Evolutionary conservation across 2,888 invertebrate genomes (phyloP).

Genomic region (Leptinotarsa peninsularis): DNA sequence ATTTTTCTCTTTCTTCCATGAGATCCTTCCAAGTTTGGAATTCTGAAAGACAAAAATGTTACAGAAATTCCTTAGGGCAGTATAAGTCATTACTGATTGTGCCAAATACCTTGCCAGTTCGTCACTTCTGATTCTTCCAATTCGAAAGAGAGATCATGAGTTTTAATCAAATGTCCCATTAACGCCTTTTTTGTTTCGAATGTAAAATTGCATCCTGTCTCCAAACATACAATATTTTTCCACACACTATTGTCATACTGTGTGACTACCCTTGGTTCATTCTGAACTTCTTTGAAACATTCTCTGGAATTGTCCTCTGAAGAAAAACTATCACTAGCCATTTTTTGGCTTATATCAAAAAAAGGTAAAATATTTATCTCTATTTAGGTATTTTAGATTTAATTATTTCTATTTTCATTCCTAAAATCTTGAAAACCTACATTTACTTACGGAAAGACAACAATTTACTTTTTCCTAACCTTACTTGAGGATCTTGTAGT

Average conservation of each 20-base stretch:
- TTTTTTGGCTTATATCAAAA: not conserved
- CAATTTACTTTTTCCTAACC: not conserved
- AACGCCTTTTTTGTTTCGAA: not conserved
- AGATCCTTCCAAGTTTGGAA: constrained; percentile 11
- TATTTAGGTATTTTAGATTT: not conserved
- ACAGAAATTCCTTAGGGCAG: not conserved
- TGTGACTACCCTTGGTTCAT: not conserved
- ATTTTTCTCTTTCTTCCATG: constrained; percentile 6
- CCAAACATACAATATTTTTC: constrained; percentile 13
- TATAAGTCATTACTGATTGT: not conserved
- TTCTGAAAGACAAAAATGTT: not conserved
- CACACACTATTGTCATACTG: constrained; percentile 14
- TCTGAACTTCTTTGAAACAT: constrained; percentile 13
- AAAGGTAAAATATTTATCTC: not conserved
- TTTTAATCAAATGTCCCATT: constrained; percentile 13
- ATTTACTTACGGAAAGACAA: no score
- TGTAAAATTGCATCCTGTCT: not conserved
- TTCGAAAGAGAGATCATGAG: constrained; percentile 9
- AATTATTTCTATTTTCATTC: no score
- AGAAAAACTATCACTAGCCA: constrained; percentile 2
- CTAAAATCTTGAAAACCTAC: not conserved
- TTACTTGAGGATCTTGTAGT: not conserved
- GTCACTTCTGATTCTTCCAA: constrained; percentile 14
- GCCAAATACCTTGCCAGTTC: constrained; percentile 16
- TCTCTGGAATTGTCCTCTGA: not conserved